Evolutionary conservation across 1,140 invertebrate species (phyloP), one percentile per base, ranked within the genome.

Genomic region (Andrena cerasifolii): DNA sequence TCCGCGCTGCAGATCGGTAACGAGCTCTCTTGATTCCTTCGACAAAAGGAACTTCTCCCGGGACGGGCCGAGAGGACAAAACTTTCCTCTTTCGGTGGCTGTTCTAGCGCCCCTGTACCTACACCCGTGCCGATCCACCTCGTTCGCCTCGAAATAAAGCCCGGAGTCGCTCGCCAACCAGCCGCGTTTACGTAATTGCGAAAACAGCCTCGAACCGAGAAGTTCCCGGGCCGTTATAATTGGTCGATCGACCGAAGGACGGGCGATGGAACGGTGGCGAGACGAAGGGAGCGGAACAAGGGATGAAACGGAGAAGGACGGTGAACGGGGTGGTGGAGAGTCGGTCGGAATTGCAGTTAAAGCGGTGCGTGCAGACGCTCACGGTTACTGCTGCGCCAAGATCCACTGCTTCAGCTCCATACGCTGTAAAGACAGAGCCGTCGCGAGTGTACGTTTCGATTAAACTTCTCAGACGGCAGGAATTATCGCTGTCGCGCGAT

Each of bases 391-490:
- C 14, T 59, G 6, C 21, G 59, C 18, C 54, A 45, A 59, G 62
- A 54, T 63, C 59, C 36, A 14, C 33, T 31, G 47, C 28, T 7
- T 26, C n/a, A 8, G n/a, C 24, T 6, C 28, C 54, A 45, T 56
- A 12, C 68, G 68, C 31, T 56, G 78, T 36, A 66, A 71, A 80
- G 74, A 78, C 61, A 45, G 65, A 67, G n/a, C 28, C 59, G 58
- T 66, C 66, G 73, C 40, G 43, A 24, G 59, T 70, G 47, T 71
- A 80, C 79, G 66, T 80, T 81, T 78, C 79, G 79, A 81, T 81
- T 81, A 81, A 81, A 81, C 79, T 81, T 81, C 79, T 81, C 79
- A 81, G 79, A 81, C 79, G 75, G 56, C 18, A 68, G 68, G 49
- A 81, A 78, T 81, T 81, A 81, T 81, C 75, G 75, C 68, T 40